Evolutionary conservation across 37 sponge, comb jelly and placozoan species (phyloP), one percentile per base, ranked within the genome.

Genomic region (Cliona cf. orientalis): DNA sequence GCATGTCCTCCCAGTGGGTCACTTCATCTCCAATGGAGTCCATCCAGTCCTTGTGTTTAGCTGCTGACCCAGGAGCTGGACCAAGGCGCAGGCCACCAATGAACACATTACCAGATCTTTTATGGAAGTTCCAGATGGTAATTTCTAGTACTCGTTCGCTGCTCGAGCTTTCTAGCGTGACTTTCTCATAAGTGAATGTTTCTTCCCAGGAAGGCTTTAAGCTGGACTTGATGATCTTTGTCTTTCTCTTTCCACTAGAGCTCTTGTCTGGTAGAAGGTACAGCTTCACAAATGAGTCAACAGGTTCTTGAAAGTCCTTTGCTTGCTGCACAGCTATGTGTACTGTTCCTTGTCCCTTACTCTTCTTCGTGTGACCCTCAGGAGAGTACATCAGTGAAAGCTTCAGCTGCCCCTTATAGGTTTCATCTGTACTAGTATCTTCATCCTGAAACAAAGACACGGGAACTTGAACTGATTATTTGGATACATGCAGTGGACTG

Each of bases 1-100:
- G 39, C 76, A 75, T 76, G 22, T 36, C 41, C 44, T 79, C 75
- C 91, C 91, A 90, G 60, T 90, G 86, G 28, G 61, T 29, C 39
- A 57, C 72, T 77, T 90, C 91, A 32, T 75, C 86, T 69, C 66
- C 69, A 12, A 58, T 80, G 21, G 81, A 85, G 53, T 90, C 91
- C 86, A 90, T 80, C 91, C 91, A 90, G 41, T 81, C 71, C 28
- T 80, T 39, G 26, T 80, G 66, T 62, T 75, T 65, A 34, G 46
- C 28, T 6, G 68, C 65, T 25, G 38, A 22, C 11, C 62, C 45
- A 0, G 90, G 85, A 25, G 42, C 31, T 5, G 91, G 81, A 7
- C 91, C 91, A 2, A 90, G 58, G 17, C 91, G 76, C 34, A 89
- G 62, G 44, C 90, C 84, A 35, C 90, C 90, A 33, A 89, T 65